phyloP scores from a whole-genome alignment of 2,113 vertebrate genomes.

The Capricornis sumatraensis region DNA sequence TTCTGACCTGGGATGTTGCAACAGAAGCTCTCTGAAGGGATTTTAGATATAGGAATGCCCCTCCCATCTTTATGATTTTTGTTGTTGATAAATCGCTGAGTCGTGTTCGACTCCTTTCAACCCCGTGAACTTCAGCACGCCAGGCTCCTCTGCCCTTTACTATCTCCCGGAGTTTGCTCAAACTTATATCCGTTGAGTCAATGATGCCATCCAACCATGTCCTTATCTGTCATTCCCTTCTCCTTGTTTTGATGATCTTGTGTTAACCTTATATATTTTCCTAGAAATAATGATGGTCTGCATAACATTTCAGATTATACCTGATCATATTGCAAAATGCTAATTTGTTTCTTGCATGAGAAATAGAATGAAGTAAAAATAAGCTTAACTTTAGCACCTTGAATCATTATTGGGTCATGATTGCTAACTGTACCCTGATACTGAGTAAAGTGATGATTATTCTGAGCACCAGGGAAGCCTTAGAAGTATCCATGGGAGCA shows the following conservation, averaged over 20 bases:
- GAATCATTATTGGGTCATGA: neutral
- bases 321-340: neutral
- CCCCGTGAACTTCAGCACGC: neutral
- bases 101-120: neutral
- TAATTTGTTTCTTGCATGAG: neutral
- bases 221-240: neutral
- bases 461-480: neutral
- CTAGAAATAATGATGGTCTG: neutral
- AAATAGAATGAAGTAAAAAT: neutral
- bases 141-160: neutral
- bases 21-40: neutral
- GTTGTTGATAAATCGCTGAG: neutral
- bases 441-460: neutral
- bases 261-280: neutral
- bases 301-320: neutral
- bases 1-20: neutral
- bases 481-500: neutral
- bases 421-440: neutral
- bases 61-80: neutral
- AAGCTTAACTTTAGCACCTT: neutral
- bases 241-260: neutral
- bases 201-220: neutral
- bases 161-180: accelerated
- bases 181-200: neutral
- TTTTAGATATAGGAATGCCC: neutral